Base-by-base conservation (phyloP, 2,113 vertebrate genomes). In the Rana temporaria region DNA sequence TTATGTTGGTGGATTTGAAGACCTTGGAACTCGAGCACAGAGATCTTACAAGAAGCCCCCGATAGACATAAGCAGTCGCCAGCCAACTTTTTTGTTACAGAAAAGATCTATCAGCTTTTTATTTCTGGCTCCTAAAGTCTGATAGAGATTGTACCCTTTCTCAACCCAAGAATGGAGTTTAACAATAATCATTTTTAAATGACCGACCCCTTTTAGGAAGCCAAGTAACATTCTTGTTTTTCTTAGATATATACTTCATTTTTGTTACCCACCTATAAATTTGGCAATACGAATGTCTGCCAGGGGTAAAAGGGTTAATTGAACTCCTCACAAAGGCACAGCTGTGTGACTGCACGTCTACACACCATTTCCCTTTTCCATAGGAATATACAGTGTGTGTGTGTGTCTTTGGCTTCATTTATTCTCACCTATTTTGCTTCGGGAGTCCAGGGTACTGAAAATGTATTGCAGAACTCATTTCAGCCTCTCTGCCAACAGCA, bases 401-500 rank as follows among this genome's bases (percentile, higher is more conserved):
- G 18, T 60, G 5, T n/a, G 6, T 57, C 81, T 83, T 76, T 53
- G 76, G 81, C 81, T 83, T 83, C 81, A 83, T 83, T 83, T 83
- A 76, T 83, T 83, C 73, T 76, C 71, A 83, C 81, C 72, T 76
- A 83, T 83, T 68, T 83, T 83, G 81, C 81, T 83, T 63, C 71
- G 68, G 81, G 81, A 83, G 68, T 83, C 15, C 71, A 68, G 62
- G 64, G 57, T 68, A 52, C 71, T 60, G 72, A 83, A 76, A 83
- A 68, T 76, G 81, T 76, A 83, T 83, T 68, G 81, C 63, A 83
- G 76, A 83, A 83, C 81, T 76, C 72, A 83, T 83, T 83, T 76
- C 81, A 76, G 71, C 67, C 56, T 71, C 78, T 80, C 56, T 80
- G 78, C 81, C 81, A 83, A 83, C 81, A 83, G 81, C 71, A 76